Base-by-base conservation (phyloP, 2,888 invertebrate genomes). In the Lypha dubia region DNA sequence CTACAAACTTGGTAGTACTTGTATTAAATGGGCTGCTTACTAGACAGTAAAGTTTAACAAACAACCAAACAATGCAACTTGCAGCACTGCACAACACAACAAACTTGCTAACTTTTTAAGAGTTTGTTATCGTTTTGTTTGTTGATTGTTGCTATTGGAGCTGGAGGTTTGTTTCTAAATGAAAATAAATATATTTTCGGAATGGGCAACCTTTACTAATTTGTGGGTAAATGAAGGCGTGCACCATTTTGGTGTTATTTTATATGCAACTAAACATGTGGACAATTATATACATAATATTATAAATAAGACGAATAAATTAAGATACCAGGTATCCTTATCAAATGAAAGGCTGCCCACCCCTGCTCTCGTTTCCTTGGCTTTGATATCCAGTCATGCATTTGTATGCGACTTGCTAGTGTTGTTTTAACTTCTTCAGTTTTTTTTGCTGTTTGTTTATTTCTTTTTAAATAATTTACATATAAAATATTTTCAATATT, bases 401-500 rank as follows among this genome's bases (percentile, higher is more conserved):
- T 75, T 41, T 58, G 28, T 77, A 35, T 67, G 35, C 35, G 7
- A 38, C 35, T 20, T 22, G 20, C 17, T 74, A 17, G 15, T 49
- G 22, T 32, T 51, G n/a, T 80, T 49, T 74, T n/a, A n/a, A 15
- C 35, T 60, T 67, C 51, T 22, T 44, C 7, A 41, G 0, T 41
- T 51, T 60, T 24, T 24, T 24, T 35, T 63, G 3, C 32, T 35
- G 20, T 35, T 68, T 76, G 8, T 51, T 63, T 41, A 41, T 51
- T 53, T 70, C 17, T 56, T 41, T n/a, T 63, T 38, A 75, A 65
- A 70, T 71, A 71, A 71, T 82, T 82, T 81, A 75, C 77, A 81
- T 82, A 79, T 79, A 82, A 85, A 82, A 77, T 79, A 77, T 79
- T 67, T 85, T 79, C 51, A 68, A 79, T 70, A 79, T 81, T 82